Evolutionary conservation across 2,797 vertebrate species (phyloP), one percentile per base, ranked within the genome.

Genomic region (Lacerta viridis): DNA sequence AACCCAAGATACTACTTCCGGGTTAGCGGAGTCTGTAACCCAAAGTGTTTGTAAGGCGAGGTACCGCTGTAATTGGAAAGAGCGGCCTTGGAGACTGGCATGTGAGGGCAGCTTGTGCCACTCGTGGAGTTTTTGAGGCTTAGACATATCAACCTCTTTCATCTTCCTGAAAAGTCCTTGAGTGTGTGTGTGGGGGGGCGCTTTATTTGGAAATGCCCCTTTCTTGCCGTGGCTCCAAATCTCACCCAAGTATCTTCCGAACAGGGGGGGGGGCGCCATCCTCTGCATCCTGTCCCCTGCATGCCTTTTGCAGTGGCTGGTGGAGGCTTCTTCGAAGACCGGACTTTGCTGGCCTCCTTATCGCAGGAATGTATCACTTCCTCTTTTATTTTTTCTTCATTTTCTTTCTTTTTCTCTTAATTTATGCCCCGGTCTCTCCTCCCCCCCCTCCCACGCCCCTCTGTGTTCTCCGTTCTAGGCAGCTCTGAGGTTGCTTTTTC

Each of bases 401-500:
- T 20, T n/a, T 25, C 39, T 8, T 46, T 39, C 33, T 33, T 33
- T 74, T 80, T 80, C 78, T 80, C 68, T 87, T 72, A 61, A 61
- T 87, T 61, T 33, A 2, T 72, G 69, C n/a, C 23, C n/a, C 6
- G 64, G 39, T 3, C 11, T 55, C 9, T 20, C 29, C 50, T 23
- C 36, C 15, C 41, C 11, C 9, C 46, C 29, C 33, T 5, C 55
- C 39, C 61, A 4, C 5, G 2, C 43, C 5, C 7, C 4, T n/a
- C 18, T 9, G 10, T 8, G 8, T 72, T 80, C 79, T 61, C 85
- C 5, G 59, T 64, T 75, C 68, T 87, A 79, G 79, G 69, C 69
- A 25, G 50, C 46, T 74, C 80, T 64, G 86, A 81, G 86, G 86
- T 64, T 61, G 68, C 25, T 87, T 55, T 27, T 84, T 83, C 82